These are phyloP conservation scores for Melanotaenia parkinsoni DNA, from an alignment of 2,797 vertebrate species.

Conservation along the genomic window DNA sequence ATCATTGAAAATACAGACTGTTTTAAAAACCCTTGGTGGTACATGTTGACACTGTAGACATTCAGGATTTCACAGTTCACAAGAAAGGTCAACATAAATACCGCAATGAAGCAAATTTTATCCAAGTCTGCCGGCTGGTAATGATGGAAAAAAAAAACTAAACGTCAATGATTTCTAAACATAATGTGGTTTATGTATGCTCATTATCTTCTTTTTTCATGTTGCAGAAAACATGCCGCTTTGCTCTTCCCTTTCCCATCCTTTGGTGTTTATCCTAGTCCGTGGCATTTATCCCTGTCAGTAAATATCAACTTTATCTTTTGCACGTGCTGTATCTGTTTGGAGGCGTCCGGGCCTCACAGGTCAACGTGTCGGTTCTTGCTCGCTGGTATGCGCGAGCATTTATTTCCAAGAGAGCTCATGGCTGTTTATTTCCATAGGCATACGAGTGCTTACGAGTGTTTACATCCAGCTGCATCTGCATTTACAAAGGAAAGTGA, in stretches of 20 bases:
- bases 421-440: conserved; percentile 52
- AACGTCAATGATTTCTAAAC: background rate
- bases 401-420: conserved; percentile 42
- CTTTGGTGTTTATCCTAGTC: conserved; percentile 1
- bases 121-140: background rate
- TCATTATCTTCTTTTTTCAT: background rate
- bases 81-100: background rate
- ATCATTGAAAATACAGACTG: conserved; percentile 5
- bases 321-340: conserved; percentile 39
- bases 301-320: conserved; percentile 39
- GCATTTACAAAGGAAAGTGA: conserved; percentile 21
- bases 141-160: background rate
- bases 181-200: background rate
- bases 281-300: conserved; percentile 13
- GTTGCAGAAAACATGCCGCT: background rate
- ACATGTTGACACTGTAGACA: background rate
- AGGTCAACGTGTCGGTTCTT: conserved; percentile 55
- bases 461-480: conserved; percentile 47
- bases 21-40: conserved; percentile 17
- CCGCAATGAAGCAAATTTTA: background rate
- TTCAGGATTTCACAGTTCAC: conserved; percentile 1
- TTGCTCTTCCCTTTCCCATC: background rate
- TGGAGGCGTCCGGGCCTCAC: conserved; percentile 39
- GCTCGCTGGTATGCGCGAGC: conserved; percentile 28
- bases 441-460: background rate